Evolutionary conservation across 2,888 invertebrate species (phyloP).

Genomic region (Eristalis pertinax): DNA sequence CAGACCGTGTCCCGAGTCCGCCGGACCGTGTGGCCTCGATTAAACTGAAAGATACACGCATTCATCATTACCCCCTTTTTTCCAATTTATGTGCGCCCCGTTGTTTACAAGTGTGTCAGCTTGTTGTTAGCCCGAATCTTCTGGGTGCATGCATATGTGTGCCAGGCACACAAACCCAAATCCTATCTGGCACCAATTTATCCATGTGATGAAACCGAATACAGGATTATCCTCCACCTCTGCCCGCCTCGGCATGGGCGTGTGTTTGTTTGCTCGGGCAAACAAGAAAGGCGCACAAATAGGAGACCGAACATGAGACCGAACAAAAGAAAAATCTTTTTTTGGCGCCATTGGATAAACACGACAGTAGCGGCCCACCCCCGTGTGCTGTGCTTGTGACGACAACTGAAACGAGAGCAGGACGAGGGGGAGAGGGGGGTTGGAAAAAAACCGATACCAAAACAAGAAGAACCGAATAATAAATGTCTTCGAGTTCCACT

Average conservation of each 20-base stretch:
- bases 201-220: slow-evolving; percentile 59
- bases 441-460: background rate
- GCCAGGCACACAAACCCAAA: slow-evolving; percentile 28
- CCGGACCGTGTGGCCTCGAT: background rate
- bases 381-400: background rate
- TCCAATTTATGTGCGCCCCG: slow-evolving; percentile 15
- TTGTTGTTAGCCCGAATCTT: slow-evolving; percentile 51
- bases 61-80: slow-evolving; percentile 52
- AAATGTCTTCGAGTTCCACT: background rate
- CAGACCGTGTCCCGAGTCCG: background rate
- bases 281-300: slow-evolving; percentile 65
- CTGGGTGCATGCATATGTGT: slow-evolving; percentile 35
- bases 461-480: background rate
- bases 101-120: slow-evolving; percentile 56
- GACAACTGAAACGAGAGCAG: background rate
- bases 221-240: slow-evolving; percentile 34
- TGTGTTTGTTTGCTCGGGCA: slow-evolving; percentile 39
- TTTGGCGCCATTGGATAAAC: slow-evolving; percentile 63
- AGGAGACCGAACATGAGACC: slow-evolving; percentile 19
- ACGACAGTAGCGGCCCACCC: slow-evolving; percentile 10
- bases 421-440: background rate
- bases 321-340: slow-evolving; percentile 11
- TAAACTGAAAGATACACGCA: slow-evolving; percentile 29
- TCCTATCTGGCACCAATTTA: slow-evolving; percentile 65
- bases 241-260: background rate